Base-by-base conservation (phyloP, 2,888 invertebrate species). In the Chaitophorus viminalis region DNA sequence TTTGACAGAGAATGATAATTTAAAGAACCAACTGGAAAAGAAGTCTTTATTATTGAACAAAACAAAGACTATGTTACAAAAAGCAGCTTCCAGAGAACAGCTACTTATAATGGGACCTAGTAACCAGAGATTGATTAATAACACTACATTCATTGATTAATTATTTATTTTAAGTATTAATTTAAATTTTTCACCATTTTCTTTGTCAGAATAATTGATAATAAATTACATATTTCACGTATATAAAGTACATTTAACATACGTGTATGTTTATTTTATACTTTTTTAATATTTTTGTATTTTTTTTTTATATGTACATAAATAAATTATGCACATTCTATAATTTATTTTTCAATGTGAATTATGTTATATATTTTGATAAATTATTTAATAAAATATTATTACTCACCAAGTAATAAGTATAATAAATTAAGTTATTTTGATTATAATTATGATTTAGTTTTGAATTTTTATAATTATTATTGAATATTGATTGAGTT, bases 21-120 rank as follows among this genome's bases (percentile, higher is more conserved):
- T 94, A 14, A 93, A 92, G 90, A 92, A 92, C 31, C 94, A 94
- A 90, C 91, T 95, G 21, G 90, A 91, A 46, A 93, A 94, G 79
- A 95, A 95, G 90, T 92, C 93, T 1, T 93, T 93, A 89, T 91
- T 95, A 39, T 90, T 95, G 89, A 93, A 93, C 89, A 94, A 93
- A 91, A 94, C 94, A 0, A 95, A 95, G 91, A 92, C 93, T 21
- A 91, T 95, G 81, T 90, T 95, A 82, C 93, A 94, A 72, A 92
- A 93, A 83, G 94, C 94, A 9, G 94, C 94, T 0, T 92, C 93
- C 18, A 94, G 94, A 90, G 95, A 95, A 90, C 94, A 94, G 90
- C 91, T 92, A 25, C 91, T 92, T 25, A 91, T 95, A 70, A 92
- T 94, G 52, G 93, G 94, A 90, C 86, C 86, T 14, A 78, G 54